Percentiles rank a stretch among this genome's conserved stretches.
These are phyloP conservation scores for Dynastes tityus DNA, from an alignment of 2,888 invertebrate genomes.

Conservation along the genomic window DNA sequence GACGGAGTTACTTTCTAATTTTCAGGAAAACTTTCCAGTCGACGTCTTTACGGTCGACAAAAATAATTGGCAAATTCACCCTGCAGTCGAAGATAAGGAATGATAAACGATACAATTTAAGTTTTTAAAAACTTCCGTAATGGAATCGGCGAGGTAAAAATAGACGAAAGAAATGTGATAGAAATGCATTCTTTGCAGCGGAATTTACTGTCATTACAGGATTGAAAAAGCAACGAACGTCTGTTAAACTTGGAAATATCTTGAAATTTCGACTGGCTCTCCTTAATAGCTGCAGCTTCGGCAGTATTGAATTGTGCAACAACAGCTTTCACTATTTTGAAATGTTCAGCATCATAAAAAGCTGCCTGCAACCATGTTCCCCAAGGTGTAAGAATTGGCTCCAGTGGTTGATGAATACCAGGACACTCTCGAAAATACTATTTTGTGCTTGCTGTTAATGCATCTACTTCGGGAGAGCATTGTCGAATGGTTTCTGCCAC, in stretches of 20 bases:
- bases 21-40: slow-evolving; percentile 4
- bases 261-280: too few species aligned
- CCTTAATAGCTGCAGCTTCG: too few species aligned
- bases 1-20: slow-evolving; percentile 11
- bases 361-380: too few species aligned
- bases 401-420: too few species aligned
- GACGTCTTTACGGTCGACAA: not conserved
- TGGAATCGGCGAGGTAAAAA: slow-evolving; percentile 16
- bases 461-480: too few species aligned
- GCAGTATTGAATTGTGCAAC: too few species aligned
- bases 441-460: too few species aligned
- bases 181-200: not conserved
- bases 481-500: too few species aligned
- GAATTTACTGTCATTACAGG: slow-evolving; percentile 20
- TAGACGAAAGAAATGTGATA: not conserved
- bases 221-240: not conserved
- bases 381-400: too few species aligned
- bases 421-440: too few species aligned
- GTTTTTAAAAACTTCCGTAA: slow-evolving; percentile 39
- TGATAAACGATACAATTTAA: slow-evolving; percentile 47
- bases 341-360: too few species aligned
- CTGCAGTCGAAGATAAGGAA: slow-evolving; percentile 31
- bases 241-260: not conserved
- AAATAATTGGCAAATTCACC: slow-evolving; percentile 36
- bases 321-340: too few species aligned